Evolutionary conservation across 2,113 vertebrate species (phyloP).

Genomic region (Sphyrna mokarran): DNA sequence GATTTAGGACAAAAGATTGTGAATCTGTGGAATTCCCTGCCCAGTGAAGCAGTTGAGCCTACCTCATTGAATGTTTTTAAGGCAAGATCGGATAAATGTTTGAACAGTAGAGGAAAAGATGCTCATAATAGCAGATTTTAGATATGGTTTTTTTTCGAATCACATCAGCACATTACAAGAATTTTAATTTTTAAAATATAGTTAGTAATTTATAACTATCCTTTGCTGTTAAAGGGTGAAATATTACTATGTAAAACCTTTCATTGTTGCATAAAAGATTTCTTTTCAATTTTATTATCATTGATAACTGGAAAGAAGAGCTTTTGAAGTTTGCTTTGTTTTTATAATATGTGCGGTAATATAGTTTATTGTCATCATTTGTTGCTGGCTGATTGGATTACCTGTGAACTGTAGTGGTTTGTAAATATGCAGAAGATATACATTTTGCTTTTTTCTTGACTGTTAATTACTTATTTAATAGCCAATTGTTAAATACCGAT

Average conservation of each 20-base stretch:
- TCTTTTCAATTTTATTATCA: neutral
- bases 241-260: neutral
- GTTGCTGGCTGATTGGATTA: neutral
- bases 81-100: too few species aligned
- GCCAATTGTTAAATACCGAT: neutral
- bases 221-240: neutral
- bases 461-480: neutral
- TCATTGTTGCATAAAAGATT: neutral
- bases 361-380: neutral
- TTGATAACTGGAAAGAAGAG: neutral
- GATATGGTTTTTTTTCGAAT: neutral
- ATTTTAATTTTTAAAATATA: neutral
- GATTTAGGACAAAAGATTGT: too few species aligned
- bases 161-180: neutral
- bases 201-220: neutral
- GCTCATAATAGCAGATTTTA: conserved; percentile 1
- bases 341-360: neutral
- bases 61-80: too few species aligned
- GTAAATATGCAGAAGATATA: neutral
- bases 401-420: neutral
- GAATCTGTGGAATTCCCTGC: too few species aligned
- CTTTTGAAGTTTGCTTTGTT: neutral
- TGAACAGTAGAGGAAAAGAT: neutral
- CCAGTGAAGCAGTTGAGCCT: too few species aligned
- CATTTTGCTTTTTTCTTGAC: neutral